These are phyloP conservation scores for Maccullochella peelii DNA, from an alignment of 2,113 vertebrate species.

Conservation along the genomic window DNA sequence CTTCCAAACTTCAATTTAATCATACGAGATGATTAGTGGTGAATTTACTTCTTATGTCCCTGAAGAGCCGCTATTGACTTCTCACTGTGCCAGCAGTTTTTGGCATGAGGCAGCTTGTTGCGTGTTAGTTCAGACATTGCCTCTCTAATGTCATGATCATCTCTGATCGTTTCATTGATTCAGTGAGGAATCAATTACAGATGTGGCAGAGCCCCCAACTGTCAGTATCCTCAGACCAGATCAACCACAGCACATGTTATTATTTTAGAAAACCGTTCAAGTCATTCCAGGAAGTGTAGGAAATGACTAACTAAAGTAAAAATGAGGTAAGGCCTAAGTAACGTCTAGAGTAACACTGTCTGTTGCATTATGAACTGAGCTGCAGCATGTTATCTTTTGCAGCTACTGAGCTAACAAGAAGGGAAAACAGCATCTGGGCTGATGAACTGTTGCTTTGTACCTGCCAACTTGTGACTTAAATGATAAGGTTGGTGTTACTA, in stretches of 20 bases:
- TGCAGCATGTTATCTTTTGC: background rate
- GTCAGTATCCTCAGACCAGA: constrained; percentile 18
- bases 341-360: constrained; percentile 23
- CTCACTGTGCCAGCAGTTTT: constrained; percentile 34
- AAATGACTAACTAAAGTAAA: constrained; percentile 34
- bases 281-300: constrained; percentile 26
- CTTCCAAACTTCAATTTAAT: background rate
- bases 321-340: constrained; percentile 25
- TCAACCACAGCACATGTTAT: constrained; percentile 42
- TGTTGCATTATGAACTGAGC: background rate
- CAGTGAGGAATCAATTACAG: constrained; percentile 51
- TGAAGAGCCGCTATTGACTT: constrained; percentile 24
- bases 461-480: background rate
- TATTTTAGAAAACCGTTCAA: constrained; percentile 44
- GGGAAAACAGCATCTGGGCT: background rate
- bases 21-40: constrained; percentile 8
- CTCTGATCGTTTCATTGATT: constrained; percentile 64
- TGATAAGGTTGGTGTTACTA: background rate
- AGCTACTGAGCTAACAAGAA: background rate
- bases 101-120: constrained; percentile 31
- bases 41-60: constrained; percentile 13
- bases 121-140: constrained; percentile 36
- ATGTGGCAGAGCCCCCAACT: constrained; percentile 21
- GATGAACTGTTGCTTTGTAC: background rate
- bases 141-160: constrained; percentile 37